Evolutionary conservation across 2,113 vertebrate genomes (phyloP).

Genomic region (Myrmecobius fasciatus): DNA sequence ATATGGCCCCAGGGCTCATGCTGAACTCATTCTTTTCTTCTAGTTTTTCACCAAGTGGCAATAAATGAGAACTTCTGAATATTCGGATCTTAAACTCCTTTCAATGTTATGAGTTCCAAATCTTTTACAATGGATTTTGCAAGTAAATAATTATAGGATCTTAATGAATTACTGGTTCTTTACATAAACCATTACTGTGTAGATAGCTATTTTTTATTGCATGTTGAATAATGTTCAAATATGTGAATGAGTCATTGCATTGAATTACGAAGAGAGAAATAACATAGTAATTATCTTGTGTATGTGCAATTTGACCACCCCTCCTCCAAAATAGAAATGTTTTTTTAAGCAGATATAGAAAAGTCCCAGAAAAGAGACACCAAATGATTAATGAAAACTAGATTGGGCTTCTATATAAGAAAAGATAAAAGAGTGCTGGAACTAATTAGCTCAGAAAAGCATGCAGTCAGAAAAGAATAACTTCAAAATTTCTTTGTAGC

Average conservation of each 20-base stretch:
- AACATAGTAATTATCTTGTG: neutral
- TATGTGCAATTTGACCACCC: neutral
- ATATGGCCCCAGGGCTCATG: conserved; percentile 63
- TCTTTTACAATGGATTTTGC: conserved; percentile 50
- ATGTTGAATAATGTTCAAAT: conserved; percentile 43
- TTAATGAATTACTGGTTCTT: conserved; percentile 78
- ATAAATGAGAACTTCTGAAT: conserved; percentile 78
- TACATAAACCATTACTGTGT: conserved; percentile 69
- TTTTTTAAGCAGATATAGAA: conserved; percentile 24
- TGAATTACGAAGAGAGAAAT: conserved; percentile 44
- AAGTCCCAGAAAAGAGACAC: conserved; percentile 44
- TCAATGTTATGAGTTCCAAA: conserved; percentile 56
- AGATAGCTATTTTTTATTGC: conserved; percentile 63
- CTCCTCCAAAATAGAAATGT: neutral
- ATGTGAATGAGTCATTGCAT: conserved; percentile 59
- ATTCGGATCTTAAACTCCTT: conserved; percentile 68
- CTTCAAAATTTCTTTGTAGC: conserved; percentile 40
- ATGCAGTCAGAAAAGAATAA: conserved; percentile 43
- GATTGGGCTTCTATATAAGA: conserved; percentile 55
- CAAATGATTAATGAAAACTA: conserved; percentile 68
- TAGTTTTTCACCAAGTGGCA: conserved; percentile 70
- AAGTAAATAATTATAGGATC: conserved; percentile 56
- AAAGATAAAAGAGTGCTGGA: conserved; percentile 63
- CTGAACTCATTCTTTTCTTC: conserved; percentile 73
- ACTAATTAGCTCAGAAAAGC: conserved; percentile 68